Base-by-base conservation (phyloP, 2,888 invertebrate genomes). In the Coronaproctus castanopsis region DNA sequence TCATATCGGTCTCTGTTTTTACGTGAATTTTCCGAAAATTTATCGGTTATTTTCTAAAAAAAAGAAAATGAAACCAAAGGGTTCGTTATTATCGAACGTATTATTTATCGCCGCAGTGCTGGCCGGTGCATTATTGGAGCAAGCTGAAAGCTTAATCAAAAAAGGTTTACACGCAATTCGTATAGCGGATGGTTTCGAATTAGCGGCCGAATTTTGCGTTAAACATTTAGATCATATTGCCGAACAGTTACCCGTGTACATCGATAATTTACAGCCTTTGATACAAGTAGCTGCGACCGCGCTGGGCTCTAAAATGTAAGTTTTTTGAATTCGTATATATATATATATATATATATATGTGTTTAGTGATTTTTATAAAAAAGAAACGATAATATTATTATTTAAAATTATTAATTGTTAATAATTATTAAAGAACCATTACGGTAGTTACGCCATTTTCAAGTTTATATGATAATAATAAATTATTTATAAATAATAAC, bases 91-190 rank as follows among this genome's bases (percentile, higher is more conserved):
- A n/a, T n/a, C n/a, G n/a, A n/a, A n/a, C n/a, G n/a, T n/a, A n/a
- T n/a, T 61, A 48, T 52, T 20, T 24, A 52, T 21, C 64, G 36
- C 69, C 70, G 55, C 69, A 78, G 83, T 85, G 1, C 68, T 85
- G 61, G 83, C 83, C 65, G 90, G 95, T 55, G 92, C 97, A 1
- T 77, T 99, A 1, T 72, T 98, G 59, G 97, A 98, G 70, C 93
- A 97, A 71, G 96, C 98, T 0, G 89, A 93, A 66, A 77, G 80
- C 63, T 74, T 98, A 14, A 72, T 98, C 2, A 96, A 98, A 75
- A 86, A 89, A 68, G 98, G 98, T 52, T 95, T 99, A 70, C 98
- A 99, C 72, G 98, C 98, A 0, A 95, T 97, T 67, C 83, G 97
- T 67, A 92, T 98, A 66, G 96, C 98, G 3, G 98, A 99, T 74